Evolutionary conservation across 2,113 vertebrate species (phyloP).

Genomic region (Percina caprodes): DNA sequence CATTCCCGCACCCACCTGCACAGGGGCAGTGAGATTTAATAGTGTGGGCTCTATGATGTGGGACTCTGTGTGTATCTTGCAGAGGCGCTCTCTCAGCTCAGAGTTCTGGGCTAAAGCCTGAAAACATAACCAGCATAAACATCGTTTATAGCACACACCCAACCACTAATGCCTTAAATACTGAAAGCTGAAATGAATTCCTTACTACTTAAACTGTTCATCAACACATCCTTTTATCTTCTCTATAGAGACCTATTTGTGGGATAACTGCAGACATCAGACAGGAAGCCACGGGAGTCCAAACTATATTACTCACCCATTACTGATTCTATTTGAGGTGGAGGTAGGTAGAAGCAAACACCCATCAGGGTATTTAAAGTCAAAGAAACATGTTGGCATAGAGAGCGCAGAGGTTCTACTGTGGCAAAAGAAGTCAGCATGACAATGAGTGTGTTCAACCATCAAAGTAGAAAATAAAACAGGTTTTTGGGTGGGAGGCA

Average conservation of each 20-base stretch:
- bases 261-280: slow-evolving; percentile 14
- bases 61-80: slow-evolving; percentile 97
- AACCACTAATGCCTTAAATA: background rate
- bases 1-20: slow-evolving; percentile 92
- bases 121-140: slow-evolving; percentile 84
- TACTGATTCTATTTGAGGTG: slow-evolving; percentile 19
- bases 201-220: background rate
- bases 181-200: background rate
- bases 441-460: slow-evolving; percentile 14
- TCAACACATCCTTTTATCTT: background rate
- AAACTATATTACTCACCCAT: slow-evolving; percentile 22
- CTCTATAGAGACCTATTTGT: background rate
- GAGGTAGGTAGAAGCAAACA: slow-evolving; percentile 34
- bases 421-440: slow-evolving; percentile 11
- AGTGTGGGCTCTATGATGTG: slow-evolving; percentile 90
- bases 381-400: slow-evolving; percentile 40
- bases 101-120: slow-evolving; percentile 97
- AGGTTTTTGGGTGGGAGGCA: slow-evolving; percentile 48
- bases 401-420: background rate
- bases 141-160: slow-evolving; percentile 46
- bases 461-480: slow-evolving; percentile 41
- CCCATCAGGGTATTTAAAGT: slow-evolving; percentile 18
- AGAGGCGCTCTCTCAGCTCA: slow-evolving; percentile 96
- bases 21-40: slow-evolving; percentile 88
- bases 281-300: background rate